These are phyloP conservation scores for Callipepla squamata DNA, from an alignment of 2,113 vertebrate species.

Conservation along the genomic window DNA sequence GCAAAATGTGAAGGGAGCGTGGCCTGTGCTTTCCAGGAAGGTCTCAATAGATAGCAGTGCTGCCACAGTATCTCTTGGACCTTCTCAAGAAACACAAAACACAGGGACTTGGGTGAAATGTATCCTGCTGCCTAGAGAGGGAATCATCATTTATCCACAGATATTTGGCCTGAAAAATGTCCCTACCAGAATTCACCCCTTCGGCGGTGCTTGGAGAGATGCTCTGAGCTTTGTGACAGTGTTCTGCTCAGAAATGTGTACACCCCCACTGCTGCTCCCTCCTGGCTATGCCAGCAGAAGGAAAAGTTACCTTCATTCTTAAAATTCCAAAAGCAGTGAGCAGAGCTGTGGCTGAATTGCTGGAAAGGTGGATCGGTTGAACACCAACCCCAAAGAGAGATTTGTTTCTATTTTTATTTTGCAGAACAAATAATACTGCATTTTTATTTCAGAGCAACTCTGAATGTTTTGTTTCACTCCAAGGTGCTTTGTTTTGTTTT, in stretches of 20 bases:
- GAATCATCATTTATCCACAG: neutral
- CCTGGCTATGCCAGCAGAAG: neutral
- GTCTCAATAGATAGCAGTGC: neutral
- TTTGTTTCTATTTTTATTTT: neutral
- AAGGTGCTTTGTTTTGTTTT: conserved; percentile 37
- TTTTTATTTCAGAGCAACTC: neutral
- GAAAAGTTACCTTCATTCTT: neutral
- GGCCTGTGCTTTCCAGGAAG: neutral
- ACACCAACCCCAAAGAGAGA: neutral
- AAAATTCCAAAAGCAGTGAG: neutral
- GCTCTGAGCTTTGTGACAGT: neutral
- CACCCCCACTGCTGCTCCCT: too few relatives aligned
- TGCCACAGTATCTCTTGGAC: neutral
- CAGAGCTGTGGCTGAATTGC: neutral
- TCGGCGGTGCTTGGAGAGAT: neutral
- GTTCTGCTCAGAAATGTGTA: neutral
- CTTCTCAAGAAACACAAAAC: neutral
- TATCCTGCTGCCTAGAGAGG: neutral
- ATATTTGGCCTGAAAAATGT: neutral
- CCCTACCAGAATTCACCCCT: neutral
- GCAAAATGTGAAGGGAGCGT: neutral
- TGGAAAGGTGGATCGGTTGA: accelerated
- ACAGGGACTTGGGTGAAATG: accelerated
- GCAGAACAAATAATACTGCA: accelerated
- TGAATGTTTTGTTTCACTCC: neutral